A percentile compares a stretch with the other conserved stretches of the same genome.
These are phyloP conservation scores for Elanus axillaris DNA, from an alignment of 2,113 vertebrate genomes.

Conservation along the genomic window DNA sequence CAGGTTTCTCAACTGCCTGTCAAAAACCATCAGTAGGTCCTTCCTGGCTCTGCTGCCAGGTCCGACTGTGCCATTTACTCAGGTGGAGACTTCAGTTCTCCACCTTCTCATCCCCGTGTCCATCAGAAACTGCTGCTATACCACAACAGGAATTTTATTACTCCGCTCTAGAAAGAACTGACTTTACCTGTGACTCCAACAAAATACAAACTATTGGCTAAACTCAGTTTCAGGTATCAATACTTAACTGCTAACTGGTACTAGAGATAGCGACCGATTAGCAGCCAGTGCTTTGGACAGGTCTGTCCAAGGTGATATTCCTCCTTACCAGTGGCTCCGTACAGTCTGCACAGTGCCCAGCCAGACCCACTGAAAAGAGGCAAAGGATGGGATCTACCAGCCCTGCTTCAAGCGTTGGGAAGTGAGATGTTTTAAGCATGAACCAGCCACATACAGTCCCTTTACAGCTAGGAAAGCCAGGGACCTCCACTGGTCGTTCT, in stretches of 20 bases:
- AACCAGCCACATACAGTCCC: neutral
- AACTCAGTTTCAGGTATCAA: neutral
- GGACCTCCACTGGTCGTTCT: neutral
- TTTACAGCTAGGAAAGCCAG: neutral
- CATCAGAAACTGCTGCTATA: neutral
- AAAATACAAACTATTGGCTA: neutral
- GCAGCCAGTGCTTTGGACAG: neutral
- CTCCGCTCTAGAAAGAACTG: neutral
- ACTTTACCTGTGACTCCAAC: neutral
- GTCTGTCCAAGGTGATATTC: too few species aligned
- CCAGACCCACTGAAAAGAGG: neutral
- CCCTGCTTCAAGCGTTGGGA: neutral
- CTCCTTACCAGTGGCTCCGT: too few species aligned
- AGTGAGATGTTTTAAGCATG: neutral
- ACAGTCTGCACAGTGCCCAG: too few species aligned
- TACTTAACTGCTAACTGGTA: neutral
- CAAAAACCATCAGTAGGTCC: neutral
- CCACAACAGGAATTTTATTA: neutral
- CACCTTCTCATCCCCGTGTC: neutral
- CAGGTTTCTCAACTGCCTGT: neutral
- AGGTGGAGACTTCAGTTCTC: too few species aligned
- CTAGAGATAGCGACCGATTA: fast-evolving
- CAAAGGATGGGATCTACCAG: neutral
- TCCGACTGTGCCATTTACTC: neutral
- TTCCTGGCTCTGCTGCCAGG: neutral